Conservation (phyloP, 1,140 invertebrate genomes). For the Apis laboriosa region DNA sequence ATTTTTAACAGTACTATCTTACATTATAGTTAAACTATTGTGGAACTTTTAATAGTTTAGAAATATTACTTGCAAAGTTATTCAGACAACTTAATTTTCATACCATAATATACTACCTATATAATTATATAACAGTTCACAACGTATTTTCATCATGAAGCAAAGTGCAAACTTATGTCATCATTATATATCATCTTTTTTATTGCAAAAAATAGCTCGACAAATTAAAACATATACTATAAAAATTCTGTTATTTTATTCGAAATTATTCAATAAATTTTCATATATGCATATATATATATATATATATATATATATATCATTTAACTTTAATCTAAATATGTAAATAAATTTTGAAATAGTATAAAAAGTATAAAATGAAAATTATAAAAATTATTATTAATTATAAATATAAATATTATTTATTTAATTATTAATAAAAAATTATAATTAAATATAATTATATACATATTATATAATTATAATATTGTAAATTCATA, state of each 20-base stretch:
- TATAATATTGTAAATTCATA: background rate
- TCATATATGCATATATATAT: no score
- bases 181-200: constrained; percentile 2
- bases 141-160: constrained; percentile 29
- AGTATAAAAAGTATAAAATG: background rate
- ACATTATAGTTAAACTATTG: background rate
- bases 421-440: background rate
- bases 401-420: background rate
- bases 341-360: background rate
- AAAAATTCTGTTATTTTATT: background rate
- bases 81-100: constrained; percentile 30
- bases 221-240: background rate
- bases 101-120: background rate
- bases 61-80: constrained; percentile 3
- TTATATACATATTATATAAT: no score
- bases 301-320: no score
- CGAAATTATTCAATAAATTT: background rate
- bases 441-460: background rate
- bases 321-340: no score
- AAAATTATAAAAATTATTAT: background rate
- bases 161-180: constrained; percentile 47
- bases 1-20: background rate
- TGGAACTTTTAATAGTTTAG: background rate
- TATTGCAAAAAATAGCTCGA: constrained; percentile 3
- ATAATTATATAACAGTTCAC: constrained; percentile 31